phyloP scores from a whole-genome alignment of 2,113 vertebrate species.

The Bubalus kerabau region DNA sequence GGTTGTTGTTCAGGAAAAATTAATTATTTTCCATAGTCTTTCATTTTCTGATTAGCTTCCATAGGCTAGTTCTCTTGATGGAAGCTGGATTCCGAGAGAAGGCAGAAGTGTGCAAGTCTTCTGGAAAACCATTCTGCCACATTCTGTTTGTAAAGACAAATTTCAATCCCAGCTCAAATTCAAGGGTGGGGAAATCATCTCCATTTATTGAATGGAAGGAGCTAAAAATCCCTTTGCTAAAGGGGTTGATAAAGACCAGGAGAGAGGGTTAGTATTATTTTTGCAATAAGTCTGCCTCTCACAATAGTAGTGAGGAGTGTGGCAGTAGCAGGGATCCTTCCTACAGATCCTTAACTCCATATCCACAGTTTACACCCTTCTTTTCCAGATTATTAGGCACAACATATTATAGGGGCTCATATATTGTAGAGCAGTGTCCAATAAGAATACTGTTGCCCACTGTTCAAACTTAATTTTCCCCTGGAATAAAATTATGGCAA shows the following conservation, averaged over 20 bases:
- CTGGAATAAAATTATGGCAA: conserved; percentile 1
- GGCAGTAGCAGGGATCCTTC: neutral
- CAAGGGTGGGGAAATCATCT: neutral
- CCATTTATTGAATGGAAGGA: neutral
- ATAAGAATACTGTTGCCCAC: neutral
- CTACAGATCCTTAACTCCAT: neutral
- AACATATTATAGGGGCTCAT: neutral
- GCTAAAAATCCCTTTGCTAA: neutral
- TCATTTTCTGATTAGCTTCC: neutral
- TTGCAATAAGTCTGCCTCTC: neutral
- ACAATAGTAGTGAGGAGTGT: neutral
- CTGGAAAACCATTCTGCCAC: neutral
- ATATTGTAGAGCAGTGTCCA: neutral
- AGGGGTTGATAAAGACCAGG: neutral
- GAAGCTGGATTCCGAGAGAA: neutral
- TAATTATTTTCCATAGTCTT: neutral
- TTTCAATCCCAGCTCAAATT: neutral
- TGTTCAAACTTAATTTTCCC: neutral
- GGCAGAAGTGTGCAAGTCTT: neutral
- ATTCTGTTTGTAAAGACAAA: neutral
- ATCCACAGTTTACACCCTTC: neutral
- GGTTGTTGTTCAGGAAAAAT: neutral
- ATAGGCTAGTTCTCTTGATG: neutral
- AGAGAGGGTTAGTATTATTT: neutral
- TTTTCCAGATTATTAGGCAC: neutral